Percentiles rank a stretch among this genome's conserved stretches.
phyloP scores from a whole-genome alignment of 2,797 vertebrate genomes.

The Eidolon dupreanum region DNA sequence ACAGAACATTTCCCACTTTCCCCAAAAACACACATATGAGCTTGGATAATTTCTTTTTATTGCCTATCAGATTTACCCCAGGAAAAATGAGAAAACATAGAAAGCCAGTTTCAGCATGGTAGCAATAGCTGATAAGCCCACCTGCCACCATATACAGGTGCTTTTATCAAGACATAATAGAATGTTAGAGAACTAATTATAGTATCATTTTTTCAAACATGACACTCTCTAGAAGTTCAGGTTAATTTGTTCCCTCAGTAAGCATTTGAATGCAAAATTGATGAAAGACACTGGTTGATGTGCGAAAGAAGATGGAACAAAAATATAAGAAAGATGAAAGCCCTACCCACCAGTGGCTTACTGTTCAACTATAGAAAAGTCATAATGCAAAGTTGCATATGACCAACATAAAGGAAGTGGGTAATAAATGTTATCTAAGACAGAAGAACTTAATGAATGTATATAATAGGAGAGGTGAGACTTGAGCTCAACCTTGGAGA shows the following conservation, averaged over 20 bases:
- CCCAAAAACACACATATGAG: background rate
- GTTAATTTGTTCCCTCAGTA: slow-evolving; percentile 68
- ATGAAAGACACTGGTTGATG: slow-evolving; percentile 15
- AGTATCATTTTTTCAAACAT: slow-evolving; percentile 74
- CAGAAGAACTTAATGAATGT: background rate
- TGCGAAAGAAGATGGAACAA: slow-evolving; percentile 15
- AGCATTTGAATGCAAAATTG: slow-evolving; percentile 39
- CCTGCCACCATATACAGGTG: slow-evolving; percentile 21
- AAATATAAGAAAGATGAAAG: slow-evolving; percentile 37
- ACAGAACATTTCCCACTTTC: background rate
- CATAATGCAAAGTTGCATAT: background rate
- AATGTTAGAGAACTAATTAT: slow-evolving; percentile 73
- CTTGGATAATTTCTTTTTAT: background rate
- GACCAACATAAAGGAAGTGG: background rate
- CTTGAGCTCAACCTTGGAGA: background rate
- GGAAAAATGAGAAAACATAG: slow-evolving; percentile 12
- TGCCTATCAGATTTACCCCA: background rate
- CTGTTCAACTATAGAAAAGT: slow-evolving; percentile 9
- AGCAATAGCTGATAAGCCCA: slow-evolving; percentile 52
- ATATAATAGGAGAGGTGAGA: background rate
- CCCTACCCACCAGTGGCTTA: slow-evolving; percentile 30
- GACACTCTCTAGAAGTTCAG: slow-evolving; percentile 67
- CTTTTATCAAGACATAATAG: slow-evolving; percentile 72
- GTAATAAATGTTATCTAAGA: background rate
- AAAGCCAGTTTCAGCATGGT: background rate